Percentiles rank a stretch among this genome's conserved stretches.
These are phyloP conservation scores for Chloebia gouldiae DNA, from an alignment of 2,113 vertebrate genomes.

Conservation along the genomic window DNA sequence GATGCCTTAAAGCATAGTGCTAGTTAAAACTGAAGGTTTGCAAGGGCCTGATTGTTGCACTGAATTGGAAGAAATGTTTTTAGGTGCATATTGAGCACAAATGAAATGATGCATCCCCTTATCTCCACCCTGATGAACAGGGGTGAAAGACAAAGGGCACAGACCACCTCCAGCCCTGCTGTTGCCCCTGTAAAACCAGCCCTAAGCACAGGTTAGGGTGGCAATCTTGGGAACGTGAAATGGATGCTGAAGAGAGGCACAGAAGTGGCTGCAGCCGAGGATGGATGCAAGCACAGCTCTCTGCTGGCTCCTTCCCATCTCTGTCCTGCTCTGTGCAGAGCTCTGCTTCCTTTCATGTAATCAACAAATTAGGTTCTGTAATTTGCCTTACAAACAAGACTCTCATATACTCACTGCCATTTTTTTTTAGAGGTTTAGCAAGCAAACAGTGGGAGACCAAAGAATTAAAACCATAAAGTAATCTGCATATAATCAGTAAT, in stretches of 20 bases:
- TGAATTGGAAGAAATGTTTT: background rate
- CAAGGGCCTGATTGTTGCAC: background rate
- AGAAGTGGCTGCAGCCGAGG: background rate
- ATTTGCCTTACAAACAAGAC: conserved; percentile 11
- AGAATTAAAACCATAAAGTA: conserved; percentile 61
- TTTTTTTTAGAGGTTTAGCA: conserved; percentile 21
- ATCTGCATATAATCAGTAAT: conserved; percentile 58
- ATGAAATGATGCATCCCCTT: background rate
- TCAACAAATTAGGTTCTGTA: conserved; percentile 28
- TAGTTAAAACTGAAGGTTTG: background rate
- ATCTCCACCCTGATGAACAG: fast-evolving
- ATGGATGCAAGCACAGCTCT: background rate
- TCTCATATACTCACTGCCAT: background rate
- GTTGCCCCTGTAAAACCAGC: background rate
- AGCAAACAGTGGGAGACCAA: conserved; percentile 39
- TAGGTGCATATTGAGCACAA: background rate
- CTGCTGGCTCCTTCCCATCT: background rate
- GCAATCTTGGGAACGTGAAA: fast-evolving
- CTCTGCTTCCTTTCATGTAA: background rate
- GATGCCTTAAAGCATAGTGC: background rate
- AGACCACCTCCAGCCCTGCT: background rate
- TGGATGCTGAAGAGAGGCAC: background rate
- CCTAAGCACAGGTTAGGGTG: background rate
- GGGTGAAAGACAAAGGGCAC: background rate
- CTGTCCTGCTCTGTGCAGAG: background rate